Evolutionary conservation across 2,888 invertebrate genomes (phyloP).

Genomic region (Zootermopsis nevadensis): DNA sequence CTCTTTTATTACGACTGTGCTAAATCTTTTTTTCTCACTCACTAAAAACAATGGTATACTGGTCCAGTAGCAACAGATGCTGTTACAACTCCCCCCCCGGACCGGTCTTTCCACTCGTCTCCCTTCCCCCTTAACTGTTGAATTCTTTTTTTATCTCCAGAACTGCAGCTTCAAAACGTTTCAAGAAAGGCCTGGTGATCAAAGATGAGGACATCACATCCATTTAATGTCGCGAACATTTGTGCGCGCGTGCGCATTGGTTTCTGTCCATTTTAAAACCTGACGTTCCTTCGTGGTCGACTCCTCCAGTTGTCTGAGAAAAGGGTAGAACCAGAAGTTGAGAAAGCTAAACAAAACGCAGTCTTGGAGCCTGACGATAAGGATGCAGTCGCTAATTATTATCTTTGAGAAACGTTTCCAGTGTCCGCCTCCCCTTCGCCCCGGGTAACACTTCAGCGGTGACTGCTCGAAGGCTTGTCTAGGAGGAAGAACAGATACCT

Average conservation of each 20-base stretch:
- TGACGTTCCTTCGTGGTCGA: background rate
- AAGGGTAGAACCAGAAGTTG: background rate
- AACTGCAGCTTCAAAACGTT: background rate
- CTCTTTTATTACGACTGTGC: background rate
- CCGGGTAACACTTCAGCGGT: background rate
- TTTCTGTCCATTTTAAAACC: background rate
- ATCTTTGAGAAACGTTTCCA: background rate
- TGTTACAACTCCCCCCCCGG: background rate
- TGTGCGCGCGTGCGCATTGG: background rate
- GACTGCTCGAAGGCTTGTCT: background rate
- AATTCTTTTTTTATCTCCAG: background rate
- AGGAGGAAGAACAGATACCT: background rate
- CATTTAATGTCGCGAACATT: constrained; percentile 22
- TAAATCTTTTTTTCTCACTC: background rate
- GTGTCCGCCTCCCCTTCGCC: background rate
- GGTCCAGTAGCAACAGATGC: background rate
- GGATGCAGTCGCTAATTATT: background rate
- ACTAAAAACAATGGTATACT: background rate
- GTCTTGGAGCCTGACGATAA: background rate
- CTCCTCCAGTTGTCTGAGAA: background rate
- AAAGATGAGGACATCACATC: background rate
- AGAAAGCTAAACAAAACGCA: background rate
- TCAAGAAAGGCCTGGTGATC: background rate
- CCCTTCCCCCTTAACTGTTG: background rate
- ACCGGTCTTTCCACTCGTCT: background rate